Evolutionary conservation across 1,140 invertebrate genomes (phyloP).

Genomic region (Scaptomyza pallida): DNA sequence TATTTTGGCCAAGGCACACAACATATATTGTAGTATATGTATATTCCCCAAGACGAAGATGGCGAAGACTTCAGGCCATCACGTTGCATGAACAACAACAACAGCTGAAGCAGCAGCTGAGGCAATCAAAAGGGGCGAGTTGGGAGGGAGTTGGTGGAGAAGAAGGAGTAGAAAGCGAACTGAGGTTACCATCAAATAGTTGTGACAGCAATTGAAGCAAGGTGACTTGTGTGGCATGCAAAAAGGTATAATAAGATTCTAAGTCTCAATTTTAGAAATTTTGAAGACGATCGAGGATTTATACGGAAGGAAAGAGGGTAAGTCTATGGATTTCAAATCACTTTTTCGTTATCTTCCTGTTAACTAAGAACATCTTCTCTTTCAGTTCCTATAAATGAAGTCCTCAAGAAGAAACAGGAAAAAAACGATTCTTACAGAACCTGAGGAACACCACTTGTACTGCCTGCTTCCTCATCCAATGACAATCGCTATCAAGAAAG

Average conservation of each 20-base stretch:
- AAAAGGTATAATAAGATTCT: no score
- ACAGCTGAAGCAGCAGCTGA: constrained; percentile 1
- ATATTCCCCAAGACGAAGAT: constrained; percentile 18
- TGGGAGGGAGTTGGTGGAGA: background rate
- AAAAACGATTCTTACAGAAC: no score
- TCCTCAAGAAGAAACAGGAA: no score
- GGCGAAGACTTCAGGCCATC: constrained; percentile 14
- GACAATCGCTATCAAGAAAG: background rate
- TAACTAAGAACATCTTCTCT: no score
- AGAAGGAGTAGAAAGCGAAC: background rate
- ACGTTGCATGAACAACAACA: constrained; percentile 15
- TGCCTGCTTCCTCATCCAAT: no score
- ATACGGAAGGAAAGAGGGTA: no score
- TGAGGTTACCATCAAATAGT: background rate
- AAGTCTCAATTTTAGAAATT: no score
- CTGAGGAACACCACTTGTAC: no score
- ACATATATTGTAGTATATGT: background rate
- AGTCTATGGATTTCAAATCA: no score
- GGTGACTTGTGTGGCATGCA: background rate
- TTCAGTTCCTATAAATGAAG: no score
- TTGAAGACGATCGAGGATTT: no score
- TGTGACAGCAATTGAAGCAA: background rate
- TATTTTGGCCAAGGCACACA: constrained; percentile 64
- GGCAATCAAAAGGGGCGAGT: background rate
- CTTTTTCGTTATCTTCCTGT: no score